Percentiles rank a stretch among this genome's conserved stretches.
phyloP scores from a whole-genome alignment of 2,888 invertebrate species.

The Caenorhabditis panamensis region DNA sequence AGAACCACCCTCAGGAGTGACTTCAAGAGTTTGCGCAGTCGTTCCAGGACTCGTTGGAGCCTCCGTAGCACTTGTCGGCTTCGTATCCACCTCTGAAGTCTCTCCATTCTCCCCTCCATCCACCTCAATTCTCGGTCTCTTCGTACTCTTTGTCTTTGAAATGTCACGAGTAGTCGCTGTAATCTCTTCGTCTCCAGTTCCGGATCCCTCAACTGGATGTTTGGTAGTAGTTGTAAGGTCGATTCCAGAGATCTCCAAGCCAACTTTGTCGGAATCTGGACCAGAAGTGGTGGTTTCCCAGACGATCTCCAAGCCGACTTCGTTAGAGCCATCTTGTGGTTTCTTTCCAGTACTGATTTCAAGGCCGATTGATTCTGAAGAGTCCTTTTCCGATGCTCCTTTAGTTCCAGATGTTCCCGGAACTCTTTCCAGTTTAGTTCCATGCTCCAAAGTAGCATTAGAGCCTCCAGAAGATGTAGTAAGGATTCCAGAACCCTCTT shows the following conservation, averaged over 20 bases:
- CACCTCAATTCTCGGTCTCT: constrained; percentile 42
- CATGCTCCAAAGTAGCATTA: constrained; percentile 31
- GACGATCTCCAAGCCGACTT: constrained; percentile 55
- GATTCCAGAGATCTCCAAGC: constrained; percentile 47
- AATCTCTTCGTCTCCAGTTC: constrained; percentile 51
- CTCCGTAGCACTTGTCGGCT: too few species aligned
- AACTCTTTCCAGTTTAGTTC: constrained; percentile 15
- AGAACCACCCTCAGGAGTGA: neutral
- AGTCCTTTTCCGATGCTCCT: neutral
- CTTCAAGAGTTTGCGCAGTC: neutral
- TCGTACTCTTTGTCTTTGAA: constrained; percentile 45
- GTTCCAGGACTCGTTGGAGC: too few species aligned
- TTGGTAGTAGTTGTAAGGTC: constrained; percentile 26
- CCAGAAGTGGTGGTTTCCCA: constrained; percentile 44
- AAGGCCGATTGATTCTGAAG: constrained; percentile 39
- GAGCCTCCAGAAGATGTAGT: constrained; percentile 45
- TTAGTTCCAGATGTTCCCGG: neutral
- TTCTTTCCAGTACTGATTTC: constrained; percentile 39
- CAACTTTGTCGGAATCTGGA: constrained; percentile 44
- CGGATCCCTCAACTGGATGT: constrained; percentile 38
- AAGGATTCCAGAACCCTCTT: constrained; percentile 30
- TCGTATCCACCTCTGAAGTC: constrained; percentile 36
- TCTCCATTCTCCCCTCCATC: constrained; percentile 59
- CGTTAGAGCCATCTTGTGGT: constrained; percentile 6
- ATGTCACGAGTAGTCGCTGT: constrained; percentile 55